Conservation (phyloP, 2,797 vertebrate species). For the Dermochelys coriacea region DNA sequence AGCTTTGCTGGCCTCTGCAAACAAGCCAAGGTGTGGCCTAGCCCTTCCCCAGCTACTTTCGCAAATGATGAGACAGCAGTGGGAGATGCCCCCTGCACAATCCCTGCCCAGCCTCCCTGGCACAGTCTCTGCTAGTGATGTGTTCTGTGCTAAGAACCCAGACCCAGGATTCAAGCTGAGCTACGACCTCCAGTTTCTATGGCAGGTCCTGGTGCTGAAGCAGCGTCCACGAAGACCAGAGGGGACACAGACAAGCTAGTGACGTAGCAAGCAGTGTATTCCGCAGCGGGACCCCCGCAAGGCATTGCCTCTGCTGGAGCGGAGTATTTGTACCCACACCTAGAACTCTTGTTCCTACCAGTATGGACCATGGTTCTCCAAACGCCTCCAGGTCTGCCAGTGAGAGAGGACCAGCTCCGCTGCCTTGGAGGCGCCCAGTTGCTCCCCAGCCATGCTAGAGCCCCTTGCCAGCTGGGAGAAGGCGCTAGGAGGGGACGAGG, state of each 20-base stretch:
- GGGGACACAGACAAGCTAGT: background rate
- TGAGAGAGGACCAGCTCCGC: conserved; percentile 55
- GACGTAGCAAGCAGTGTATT: accelerated
- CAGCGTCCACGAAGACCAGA: background rate
- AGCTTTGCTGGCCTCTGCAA: background rate
- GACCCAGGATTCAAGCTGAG: accelerated
- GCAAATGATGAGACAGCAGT: background rate
- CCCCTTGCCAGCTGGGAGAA: background rate
- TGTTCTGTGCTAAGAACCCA: accelerated
- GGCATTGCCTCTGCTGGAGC: accelerated
- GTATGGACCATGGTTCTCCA: conserved; percentile 37
- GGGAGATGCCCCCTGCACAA: background rate
- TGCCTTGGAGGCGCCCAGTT: conserved; percentile 46
- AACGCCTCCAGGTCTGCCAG: conserved; percentile 55
- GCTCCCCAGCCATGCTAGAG: background rate
- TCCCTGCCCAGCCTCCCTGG: accelerated
- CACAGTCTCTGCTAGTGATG: background rate
- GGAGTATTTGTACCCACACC: background rate
- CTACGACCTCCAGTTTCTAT: accelerated
- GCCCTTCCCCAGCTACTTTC: no score
- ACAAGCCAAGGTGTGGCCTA: background rate
- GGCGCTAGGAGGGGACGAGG: background rate
- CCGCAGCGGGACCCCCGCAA: background rate
- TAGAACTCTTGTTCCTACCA: conserved; percentile 13
- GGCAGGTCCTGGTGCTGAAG: background rate